Conservation (phyloP, 2,797 vertebrate species). For the Australoheros facetus region DNA sequence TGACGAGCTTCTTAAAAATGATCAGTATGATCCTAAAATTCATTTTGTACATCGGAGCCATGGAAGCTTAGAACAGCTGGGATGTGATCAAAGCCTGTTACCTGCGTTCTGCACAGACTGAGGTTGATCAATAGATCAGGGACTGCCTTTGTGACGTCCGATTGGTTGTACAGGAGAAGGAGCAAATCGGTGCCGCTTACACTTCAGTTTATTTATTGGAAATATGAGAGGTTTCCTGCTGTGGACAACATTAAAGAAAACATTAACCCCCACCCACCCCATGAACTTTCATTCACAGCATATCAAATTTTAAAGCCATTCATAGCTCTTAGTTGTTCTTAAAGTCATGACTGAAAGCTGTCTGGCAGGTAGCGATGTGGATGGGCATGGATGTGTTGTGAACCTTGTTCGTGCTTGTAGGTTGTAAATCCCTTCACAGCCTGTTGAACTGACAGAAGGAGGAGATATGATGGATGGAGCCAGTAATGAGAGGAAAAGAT, state of each 20-base stretch:
- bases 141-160: neutral
- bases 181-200: neutral
- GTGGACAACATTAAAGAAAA: neutral
- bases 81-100: neutral
- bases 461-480: constrained; percentile 58
- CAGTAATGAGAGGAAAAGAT: constrained; percentile 15
- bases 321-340: neutral
- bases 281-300: neutral
- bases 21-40: neutral
- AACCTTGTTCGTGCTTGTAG: constrained; percentile 37
- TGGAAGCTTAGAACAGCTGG: neutral
- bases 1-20: neutral
- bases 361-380: neutral
- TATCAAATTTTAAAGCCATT: neutral
- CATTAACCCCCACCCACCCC: neutral
- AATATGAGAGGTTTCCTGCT: neutral
- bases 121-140: neutral
- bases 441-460: constrained; percentile 39
- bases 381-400: constrained; percentile 18
- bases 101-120: too few relatives aligned
- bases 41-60: neutral
- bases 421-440: constrained; percentile 58
- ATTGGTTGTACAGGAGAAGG: neutral
- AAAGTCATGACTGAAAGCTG: constrained; percentile 1
- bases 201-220: neutral